phyloP scores from a whole-genome alignment of 1,140 invertebrate genomes.

The Microplitis mediator region DNA sequence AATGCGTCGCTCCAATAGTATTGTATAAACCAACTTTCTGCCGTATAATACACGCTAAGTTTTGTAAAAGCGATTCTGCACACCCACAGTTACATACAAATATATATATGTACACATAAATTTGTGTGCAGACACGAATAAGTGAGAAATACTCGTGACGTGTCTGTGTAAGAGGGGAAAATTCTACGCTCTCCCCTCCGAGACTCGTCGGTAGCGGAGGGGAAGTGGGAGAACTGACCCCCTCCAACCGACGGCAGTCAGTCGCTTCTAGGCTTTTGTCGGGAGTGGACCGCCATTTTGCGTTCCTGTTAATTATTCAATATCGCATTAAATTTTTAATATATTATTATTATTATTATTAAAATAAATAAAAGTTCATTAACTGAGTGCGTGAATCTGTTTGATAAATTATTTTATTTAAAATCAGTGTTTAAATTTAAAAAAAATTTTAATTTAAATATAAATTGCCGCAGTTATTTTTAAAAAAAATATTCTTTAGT shows the following conservation, averaged over 20 bases:
- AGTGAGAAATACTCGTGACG: constrained; percentile 23
- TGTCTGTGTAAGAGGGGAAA: constrained; percentile 34
- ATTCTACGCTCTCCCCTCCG: constrained; percentile 2
- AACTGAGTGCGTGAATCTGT: too few relatives aligned
- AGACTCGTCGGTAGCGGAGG: constrained; percentile 1
- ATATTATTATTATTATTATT: too few relatives aligned
- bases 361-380: too few relatives aligned
- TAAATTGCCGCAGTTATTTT: too few relatives aligned
- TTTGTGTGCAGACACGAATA: constrained; percentile 7
- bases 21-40: constrained; percentile 8
- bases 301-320: background rate
- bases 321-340: too few relatives aligned
- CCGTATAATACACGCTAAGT: too few relatives aligned
- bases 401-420: too few relatives aligned
- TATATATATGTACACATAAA: too few relatives aligned
- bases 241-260: constrained; percentile 47
- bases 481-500: too few relatives aligned
- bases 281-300: constrained; percentile 34
- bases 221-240: constrained; percentile 39
- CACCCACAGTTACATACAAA: background rate
- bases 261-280: constrained; percentile 49
- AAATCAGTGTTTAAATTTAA: too few relatives aligned
- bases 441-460: too few relatives aligned
- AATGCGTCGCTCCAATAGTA: constrained; percentile 49
- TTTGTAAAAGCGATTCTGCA: background rate